These are phyloP conservation scores for Apotomis turbidana DNA, from an alignment of 2,888 invertebrate species.

Conservation along the genomic window DNA sequence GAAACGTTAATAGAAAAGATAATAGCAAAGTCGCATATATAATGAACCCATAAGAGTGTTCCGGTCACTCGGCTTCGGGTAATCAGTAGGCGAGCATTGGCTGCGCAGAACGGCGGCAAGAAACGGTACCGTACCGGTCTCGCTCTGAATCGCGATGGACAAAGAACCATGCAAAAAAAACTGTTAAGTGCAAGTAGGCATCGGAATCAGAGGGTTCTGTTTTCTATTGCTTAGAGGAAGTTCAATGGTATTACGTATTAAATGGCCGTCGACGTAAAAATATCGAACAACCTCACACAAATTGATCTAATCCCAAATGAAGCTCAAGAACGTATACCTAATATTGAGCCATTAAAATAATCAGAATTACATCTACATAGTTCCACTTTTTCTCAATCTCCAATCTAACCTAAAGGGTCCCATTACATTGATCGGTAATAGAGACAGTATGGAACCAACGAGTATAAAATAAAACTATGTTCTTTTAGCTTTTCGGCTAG, in stretches of 20 bases:
- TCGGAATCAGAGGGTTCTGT: constrained; percentile 28
- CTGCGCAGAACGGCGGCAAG: constrained; percentile 58
- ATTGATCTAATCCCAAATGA: no score
- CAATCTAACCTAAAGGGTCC: no score
- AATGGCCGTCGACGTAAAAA: no score
- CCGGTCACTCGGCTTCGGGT: constrained; percentile 62
- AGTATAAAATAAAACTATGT: no score
- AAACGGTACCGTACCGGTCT: constrained; percentile 72
- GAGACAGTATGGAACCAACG: no score
- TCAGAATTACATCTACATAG: no score
- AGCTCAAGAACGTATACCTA: no score
- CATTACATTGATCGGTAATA: no score
- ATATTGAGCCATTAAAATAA: no score
- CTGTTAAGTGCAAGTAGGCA: constrained; percentile 42
- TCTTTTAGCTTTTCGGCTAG: no score
- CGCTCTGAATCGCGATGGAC: constrained; percentile 68
- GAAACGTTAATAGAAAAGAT: constrained; percentile 20
- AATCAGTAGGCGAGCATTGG: constrained; percentile 54
- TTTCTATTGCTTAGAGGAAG: constrained; percentile 12
- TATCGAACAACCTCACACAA: no score
- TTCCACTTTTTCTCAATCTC: no score
- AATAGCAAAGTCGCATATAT: constrained; percentile 49
- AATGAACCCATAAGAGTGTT: constrained; percentile 69
- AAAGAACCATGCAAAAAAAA: constrained; percentile 54
- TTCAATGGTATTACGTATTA: neutral